Percentiles rank a stretch among this genome's conserved stretches.
phyloP scores from a whole-genome alignment of 2,888 invertebrate genomes.

The Eupithecia vulgata region DNA sequence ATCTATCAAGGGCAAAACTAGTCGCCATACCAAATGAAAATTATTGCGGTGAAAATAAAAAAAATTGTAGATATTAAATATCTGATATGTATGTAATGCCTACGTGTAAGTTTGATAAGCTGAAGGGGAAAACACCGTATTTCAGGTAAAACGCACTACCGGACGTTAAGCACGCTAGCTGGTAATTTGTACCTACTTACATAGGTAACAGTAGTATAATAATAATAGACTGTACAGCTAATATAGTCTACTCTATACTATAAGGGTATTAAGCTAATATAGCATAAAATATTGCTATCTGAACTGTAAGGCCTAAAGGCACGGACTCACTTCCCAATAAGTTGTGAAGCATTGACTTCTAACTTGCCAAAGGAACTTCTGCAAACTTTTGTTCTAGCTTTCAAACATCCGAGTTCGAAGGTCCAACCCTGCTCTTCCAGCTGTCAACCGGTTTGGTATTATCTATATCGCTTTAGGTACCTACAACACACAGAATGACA shows the following conservation, averaged over 20 bases:
- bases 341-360: constrained; percentile 1
- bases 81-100: no score
- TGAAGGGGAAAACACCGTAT: background rate
- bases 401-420: background rate
- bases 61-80: no score
- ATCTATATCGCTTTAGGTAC: background rate
- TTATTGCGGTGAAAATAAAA: no score
- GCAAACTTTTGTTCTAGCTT: background rate
- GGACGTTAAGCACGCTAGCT: background rate
- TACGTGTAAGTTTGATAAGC: background rate
- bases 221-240: background rate
- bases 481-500: no score
- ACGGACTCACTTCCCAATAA: background rate
- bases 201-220: background rate
- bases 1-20: background rate
- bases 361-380: constrained; percentile 1
- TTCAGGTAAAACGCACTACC: background rate
- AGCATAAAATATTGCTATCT: background rate
- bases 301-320: background rate
- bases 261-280: no score
- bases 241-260: no score
- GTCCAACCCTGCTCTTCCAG: background rate
- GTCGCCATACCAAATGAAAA: background rate
- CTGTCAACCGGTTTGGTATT: background rate
- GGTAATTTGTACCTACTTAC: background rate